Evolutionary conservation across 2,797 vertebrate species (phyloP).

Genomic region (Oreortyx pictus): DNA sequence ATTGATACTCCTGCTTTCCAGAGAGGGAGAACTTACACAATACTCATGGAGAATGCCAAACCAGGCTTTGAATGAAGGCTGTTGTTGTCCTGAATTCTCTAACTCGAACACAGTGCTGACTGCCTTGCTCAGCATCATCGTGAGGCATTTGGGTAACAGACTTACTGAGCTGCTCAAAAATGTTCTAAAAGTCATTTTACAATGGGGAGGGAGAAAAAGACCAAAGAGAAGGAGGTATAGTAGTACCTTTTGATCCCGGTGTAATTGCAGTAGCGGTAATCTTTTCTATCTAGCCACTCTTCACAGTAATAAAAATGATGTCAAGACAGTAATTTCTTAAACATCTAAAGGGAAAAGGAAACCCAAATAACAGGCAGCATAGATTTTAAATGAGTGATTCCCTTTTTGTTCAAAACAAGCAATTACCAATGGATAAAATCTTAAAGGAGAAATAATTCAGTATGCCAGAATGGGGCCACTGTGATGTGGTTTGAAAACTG

Average conservation of each 20-base stretch:
- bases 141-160: not conserved
- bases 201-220: conserved; percentile 44
- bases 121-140: not conserved
- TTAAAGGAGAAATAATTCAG: conserved; percentile 51
- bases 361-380: conserved; percentile 11
- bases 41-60: rapidly evolving
- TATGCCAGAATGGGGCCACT: conserved; percentile 41
- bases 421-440: conserved; percentile 52
- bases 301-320: conserved; percentile 10
- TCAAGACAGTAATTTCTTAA: conserved; percentile 50
- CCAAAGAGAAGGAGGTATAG: conserved; percentile 39
- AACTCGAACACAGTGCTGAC: rapidly evolving
- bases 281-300: not conserved
- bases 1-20: not conserved
- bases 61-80: conserved; percentile 9
- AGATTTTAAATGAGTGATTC: conserved; percentile 37
- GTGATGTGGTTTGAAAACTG: conserved; percentile 64
- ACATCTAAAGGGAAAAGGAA: conserved; percentile 50
- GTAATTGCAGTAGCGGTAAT: conserved; percentile 42
- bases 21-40: not conserved
- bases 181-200: not conserved
- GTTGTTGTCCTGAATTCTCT: not conserved
- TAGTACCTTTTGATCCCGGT: conserved; percentile 36
- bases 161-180: not conserved
- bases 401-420: conserved; percentile 41